These are phyloP conservation scores for Sycophaga agraensis DNA, from an alignment of 1,140 invertebrate genomes.

Conservation along the genomic window DNA sequence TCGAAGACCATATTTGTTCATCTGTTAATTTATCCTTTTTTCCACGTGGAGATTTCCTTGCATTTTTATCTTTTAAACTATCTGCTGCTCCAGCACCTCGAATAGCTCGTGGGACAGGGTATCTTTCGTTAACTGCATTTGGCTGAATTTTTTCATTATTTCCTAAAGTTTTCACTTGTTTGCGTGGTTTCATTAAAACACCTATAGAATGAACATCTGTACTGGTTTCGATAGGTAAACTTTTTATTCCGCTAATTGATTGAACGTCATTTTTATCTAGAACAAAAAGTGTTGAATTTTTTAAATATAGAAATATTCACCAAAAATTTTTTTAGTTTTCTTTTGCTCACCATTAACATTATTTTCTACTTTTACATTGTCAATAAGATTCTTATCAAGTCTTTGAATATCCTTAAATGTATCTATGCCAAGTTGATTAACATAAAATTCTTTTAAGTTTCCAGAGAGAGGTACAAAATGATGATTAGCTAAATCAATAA, in stretches of 20 bases:
- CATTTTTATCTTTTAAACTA: constrained; percentile 23
- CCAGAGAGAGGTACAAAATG: constrained; percentile 17
- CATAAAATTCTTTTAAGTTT: constrained; percentile 30
- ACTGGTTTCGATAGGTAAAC: neutral
- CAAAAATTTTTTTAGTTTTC: neutral
- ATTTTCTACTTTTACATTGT: constrained; percentile 8
- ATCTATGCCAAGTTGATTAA: constrained; percentile 9
- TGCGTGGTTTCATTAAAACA: constrained; percentile 16
- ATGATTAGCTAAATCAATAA: constrained; percentile 28
- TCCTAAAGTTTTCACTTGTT: constrained; percentile 1
- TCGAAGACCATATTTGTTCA: constrained; percentile 29
- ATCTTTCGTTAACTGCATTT: constrained; percentile 13
- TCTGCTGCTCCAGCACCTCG: constrained; percentile 32
- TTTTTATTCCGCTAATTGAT: neutral
- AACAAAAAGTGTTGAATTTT: constrained; percentile 12
- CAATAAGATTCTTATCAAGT: neutral
- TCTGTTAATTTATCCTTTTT: constrained; percentile 32
- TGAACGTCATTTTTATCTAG: constrained; percentile 3
- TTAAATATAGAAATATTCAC: neutral
- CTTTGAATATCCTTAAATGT: constrained; percentile 8
- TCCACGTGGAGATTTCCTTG: constrained; percentile 22
- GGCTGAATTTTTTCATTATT: constrained; percentile 1
- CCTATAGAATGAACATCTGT: constrained; percentile 3
- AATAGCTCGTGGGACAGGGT: constrained; percentile 31
- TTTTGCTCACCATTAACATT: constrained; percentile 14